Evolutionary conservation across 2,113 vertebrate species (phyloP).

Genomic region (Peromyscus leucopus): DNA sequence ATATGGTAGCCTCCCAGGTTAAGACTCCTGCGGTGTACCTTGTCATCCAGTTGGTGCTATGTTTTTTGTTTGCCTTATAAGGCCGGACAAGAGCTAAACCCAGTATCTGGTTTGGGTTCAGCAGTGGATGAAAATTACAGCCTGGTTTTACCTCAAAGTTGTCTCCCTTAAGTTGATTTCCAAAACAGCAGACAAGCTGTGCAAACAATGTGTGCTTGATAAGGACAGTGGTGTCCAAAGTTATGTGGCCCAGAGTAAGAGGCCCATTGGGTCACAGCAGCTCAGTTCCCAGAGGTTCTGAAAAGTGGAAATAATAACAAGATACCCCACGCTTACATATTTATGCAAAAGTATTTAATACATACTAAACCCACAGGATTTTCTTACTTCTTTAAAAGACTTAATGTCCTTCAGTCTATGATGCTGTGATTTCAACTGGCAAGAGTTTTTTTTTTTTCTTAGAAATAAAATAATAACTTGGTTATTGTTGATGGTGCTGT

Average conservation of each 20-base stretch:
- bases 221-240: not conserved
- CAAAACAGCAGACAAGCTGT: not conserved
- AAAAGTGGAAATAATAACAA: not conserved
- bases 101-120: not conserved
- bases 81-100: not conserved
- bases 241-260: not conserved
- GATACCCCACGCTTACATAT: not conserved
- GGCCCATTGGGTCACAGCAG: not conserved
- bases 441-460: not conserved
- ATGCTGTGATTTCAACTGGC: not conserved
- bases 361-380: not conserved
- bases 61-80: not conserved
- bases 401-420: not conserved
- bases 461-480: not conserved
- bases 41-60: not conserved
- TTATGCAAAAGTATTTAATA: not conserved
- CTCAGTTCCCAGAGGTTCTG: not conserved
- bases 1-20: not conserved
- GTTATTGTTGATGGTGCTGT: not conserved
- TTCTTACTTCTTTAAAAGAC: constrained; percentile 16
- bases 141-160: not conserved
- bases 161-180: not conserved
- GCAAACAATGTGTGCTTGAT: not conserved
- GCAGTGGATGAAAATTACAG: not conserved
- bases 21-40: not conserved